Conservation (phyloP, 2,113 vertebrate genomes). For the Platysteira castanea region DNA sequence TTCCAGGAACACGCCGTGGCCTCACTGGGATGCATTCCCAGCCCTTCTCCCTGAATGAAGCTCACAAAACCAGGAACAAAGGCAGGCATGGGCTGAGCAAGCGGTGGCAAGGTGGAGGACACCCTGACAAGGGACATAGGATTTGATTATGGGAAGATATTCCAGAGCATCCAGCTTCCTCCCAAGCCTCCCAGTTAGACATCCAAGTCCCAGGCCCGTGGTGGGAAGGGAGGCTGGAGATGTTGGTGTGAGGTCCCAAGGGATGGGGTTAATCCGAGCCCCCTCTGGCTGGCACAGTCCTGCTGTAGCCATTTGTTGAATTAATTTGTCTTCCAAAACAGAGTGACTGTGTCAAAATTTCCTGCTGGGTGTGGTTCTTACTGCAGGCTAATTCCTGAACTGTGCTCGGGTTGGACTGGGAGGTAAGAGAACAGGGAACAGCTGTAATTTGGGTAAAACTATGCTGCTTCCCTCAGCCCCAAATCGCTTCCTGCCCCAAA, state of each 20-base stretch:
- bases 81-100: not conserved
- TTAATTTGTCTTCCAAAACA: not conserved
- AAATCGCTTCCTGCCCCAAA: not conserved
- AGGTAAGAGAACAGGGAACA: not conserved
- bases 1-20: fast-evolving
- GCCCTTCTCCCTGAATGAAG: not conserved
- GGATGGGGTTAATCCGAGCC: not conserved
- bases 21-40: not conserved
- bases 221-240: not conserved
- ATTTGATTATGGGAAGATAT: not conserved
- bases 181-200: not conserved
- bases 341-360: not conserved
- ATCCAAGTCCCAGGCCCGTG: not conserved
- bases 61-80: not conserved
- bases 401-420: not conserved
- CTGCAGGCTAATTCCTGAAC: not conserved
- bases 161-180: not conserved
- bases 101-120: not conserved
- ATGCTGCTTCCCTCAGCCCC: not conserved
- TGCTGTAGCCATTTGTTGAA: not conserved
- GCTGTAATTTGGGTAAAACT: not conserved
- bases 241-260: not conserved
- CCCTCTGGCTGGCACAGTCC: not conserved
- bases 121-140: not conserved
- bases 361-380: not conserved